These are phyloP conservation scores for Aurelia sp. DNA, from an alignment of 30 jellyfish, hydroid and myxozoan species.

Conservation along the genomic window DNA sequence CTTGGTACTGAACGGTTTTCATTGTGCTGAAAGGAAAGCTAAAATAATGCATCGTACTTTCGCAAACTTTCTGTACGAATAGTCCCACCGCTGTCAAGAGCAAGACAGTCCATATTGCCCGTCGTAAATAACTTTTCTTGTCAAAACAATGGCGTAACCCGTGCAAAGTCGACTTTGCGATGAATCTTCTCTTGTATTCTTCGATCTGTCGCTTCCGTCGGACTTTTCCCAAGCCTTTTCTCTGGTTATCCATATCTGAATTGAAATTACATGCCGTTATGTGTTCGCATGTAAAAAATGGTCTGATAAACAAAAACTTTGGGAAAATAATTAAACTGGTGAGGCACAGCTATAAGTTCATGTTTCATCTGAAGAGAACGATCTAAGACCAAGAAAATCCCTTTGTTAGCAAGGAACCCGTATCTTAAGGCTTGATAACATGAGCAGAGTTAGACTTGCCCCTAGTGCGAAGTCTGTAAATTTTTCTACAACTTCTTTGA, in stretches of 20 bases:
- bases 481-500: too few relatives aligned
- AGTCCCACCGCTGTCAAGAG: constrained; percentile 73
- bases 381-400: too few relatives aligned
- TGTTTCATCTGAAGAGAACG: too few relatives aligned
- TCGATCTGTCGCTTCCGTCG: constrained; percentile 56
- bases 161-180: constrained; percentile 84
- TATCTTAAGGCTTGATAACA: too few relatives aligned
- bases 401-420: too few relatives aligned
- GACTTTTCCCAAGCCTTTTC: constrained; percentile 15
- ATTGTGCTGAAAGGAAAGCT: constrained; percentile 87
- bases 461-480: too few relatives aligned
- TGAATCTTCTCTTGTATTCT: constrained; percentile 57
- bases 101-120: constrained; percentile 83
- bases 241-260: constrained; percentile 42
- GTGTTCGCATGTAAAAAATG: too few relatives aligned
- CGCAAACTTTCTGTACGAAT: constrained; percentile 81
- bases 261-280: neutral
- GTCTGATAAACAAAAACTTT: too few relatives aligned
- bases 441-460: too few relatives aligned
- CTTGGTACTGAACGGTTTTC: constrained; percentile 73
- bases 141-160: constrained; percentile 89
- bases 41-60: constrained; percentile 76
- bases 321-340: neutral
- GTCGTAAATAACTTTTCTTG: constrained; percentile 81
- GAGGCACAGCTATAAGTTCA: too few relatives aligned